Base-by-base conservation (phyloP, 2,113 vertebrate species). In the Salvator merianae region DNA sequence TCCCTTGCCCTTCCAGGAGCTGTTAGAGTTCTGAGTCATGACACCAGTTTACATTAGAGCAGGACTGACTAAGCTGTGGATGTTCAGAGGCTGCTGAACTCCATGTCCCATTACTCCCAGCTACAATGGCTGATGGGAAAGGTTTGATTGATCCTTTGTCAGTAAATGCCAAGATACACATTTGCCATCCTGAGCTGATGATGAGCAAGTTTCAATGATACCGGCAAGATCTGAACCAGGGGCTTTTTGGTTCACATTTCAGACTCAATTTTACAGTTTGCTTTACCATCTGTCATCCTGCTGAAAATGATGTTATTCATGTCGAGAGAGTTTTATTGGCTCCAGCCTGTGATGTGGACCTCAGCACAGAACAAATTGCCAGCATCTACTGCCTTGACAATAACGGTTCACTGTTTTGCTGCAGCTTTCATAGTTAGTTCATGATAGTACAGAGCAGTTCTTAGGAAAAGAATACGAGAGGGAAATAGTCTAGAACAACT, bases 211-310 rank as follows among this genome's bases (percentile, higher is more conserved):
- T 59, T 68, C n/a, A 32, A 83, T 53, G 32, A 40, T 9, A n/a
- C 22, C 78, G 65, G 38, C 18, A 70, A 78, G 22, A 32, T 62
- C 18, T 70, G 50, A 84, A 78, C 20, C 20, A 8, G 20, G 65
- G 18, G 22, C 36, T 78, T 71, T 55, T 66, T 77, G 47, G 73
- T 69, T 30, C 16, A 76, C 16, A 38, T 34, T 34, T 76, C 26
- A 53, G 14, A 68, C 75, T 28, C 65, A 34, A n/a, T 38, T 47
- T 24, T 55, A 22, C 72, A 74, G 13, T n/a, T 7, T 68, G 34
- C 50, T 70, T 59, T 84, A n/a, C 66, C 50, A 77, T 84, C 28
- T 77, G 66, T 62, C 36, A 71, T 71, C 36, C 20, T 79, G 77
- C 16, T 72, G 38, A 32, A 79, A 79, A 84, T 79, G 68, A 72